These are phyloP conservation scores for Mesorhabditis sp. DNA, from an alignment of 2,888 invertebrate genomes.

Conservation along the genomic window DNA sequence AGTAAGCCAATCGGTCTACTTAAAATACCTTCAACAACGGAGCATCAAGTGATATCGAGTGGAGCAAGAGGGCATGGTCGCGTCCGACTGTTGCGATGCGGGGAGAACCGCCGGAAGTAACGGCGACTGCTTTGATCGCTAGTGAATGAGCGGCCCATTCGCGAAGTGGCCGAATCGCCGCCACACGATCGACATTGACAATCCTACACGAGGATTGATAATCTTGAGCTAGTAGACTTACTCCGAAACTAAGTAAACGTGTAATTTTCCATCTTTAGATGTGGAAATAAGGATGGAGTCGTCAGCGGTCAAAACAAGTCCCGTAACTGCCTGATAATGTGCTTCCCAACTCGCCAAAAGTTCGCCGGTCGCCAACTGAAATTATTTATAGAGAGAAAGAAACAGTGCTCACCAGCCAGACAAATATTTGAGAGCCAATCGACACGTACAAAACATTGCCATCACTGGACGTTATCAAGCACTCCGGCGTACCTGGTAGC, in stretches of 20 bases:
- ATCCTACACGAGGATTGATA: constrained; percentile 18
- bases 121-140: constrained; percentile 32
- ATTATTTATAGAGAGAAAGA: background rate
- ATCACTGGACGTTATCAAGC: constrained; percentile 24
- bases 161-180: constrained; percentile 27
- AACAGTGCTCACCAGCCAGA: constrained; percentile 34
- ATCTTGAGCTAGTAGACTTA: constrained; percentile 15
- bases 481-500: constrained; percentile 29
- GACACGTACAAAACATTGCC: constrained; percentile 40
- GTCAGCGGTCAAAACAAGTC: constrained; percentile 34
- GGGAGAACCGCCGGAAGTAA: constrained; percentile 30
- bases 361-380: constrained; percentile 40
- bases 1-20: background rate
- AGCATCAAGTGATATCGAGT: constrained; percentile 35
- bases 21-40: constrained; percentile 28
- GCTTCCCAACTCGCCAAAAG: constrained; percentile 38
- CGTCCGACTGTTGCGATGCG: constrained; percentile 36
- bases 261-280: constrained; percentile 40
- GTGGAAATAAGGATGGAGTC: constrained; percentile 36
- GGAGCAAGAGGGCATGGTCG: constrained; percentile 38
- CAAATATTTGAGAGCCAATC: constrained; percentile 38
- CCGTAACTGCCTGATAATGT: constrained; percentile 41
- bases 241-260: constrained; percentile 41
- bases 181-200: constrained; percentile 25
- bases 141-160: constrained; percentile 42